Percentiles rank a stretch among this genome's conserved stretches.
These are phyloP conservation scores for Furcula furcula DNA, from an alignment of 2,888 invertebrate genomes.

Conservation along the genomic window DNA sequence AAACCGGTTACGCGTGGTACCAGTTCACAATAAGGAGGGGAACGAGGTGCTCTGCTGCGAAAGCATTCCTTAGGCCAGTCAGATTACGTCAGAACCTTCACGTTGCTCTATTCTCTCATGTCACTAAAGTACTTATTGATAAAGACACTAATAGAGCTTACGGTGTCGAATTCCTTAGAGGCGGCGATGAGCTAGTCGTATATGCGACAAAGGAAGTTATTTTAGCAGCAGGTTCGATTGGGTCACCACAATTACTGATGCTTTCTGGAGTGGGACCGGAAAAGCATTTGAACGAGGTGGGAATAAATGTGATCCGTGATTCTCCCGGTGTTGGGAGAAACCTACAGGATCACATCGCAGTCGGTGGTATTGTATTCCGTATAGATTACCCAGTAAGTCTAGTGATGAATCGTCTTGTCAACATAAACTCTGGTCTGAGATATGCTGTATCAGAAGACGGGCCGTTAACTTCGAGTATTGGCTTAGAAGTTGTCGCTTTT, in stretches of 20 bases:
- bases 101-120: constrained; percentile 89
- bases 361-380: constrained; percentile 90
- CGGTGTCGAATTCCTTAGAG: constrained; percentile 89
- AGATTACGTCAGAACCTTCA: constrained; percentile 90
- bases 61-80: constrained; percentile 91
- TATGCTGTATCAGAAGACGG: constrained; percentile 94
- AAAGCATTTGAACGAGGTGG: constrained; percentile 86
- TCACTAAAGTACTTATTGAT: constrained; percentile 88
- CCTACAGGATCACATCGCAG: constrained; percentile 94
- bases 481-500: constrained; percentile 93
- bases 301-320: constrained; percentile 87
- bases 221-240: constrained; percentile 94
- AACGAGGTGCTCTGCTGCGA: constrained; percentile 91
- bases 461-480: constrained; percentile 92
- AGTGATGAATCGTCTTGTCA: constrained; percentile 90
- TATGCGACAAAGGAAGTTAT: constrained; percentile 91
- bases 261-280: constrained; percentile 92
- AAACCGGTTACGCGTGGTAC: constrained; percentile 93
- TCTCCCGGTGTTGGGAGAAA: constrained; percentile 93
- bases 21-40: constrained; percentile 95
- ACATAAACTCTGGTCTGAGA: constrained; percentile 90
- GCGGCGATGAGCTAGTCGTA: constrained; percentile 83
- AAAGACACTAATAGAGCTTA: constrained; percentile 86
- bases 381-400: constrained; percentile 91
- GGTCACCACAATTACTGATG: constrained; percentile 95